Evolutionary conservation across 2,888 invertebrate genomes (phyloP).

Genomic region (Polyommatus icarus): DNA sequence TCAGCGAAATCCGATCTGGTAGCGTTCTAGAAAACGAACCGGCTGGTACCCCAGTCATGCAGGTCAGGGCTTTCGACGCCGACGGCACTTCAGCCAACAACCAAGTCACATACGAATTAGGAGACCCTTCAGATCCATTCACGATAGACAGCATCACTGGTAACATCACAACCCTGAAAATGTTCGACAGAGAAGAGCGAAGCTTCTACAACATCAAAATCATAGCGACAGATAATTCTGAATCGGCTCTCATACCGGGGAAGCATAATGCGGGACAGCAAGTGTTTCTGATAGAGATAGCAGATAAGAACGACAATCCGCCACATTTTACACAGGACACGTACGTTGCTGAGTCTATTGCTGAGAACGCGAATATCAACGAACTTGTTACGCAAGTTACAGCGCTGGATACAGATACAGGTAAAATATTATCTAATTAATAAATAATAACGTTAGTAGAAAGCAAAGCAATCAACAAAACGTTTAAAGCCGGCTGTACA

Average conservation of each 20-base stretch:
- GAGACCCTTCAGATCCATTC: conserved; percentile 86
- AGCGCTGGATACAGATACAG: conserved; percentile 93
- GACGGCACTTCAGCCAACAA: conserved; percentile 92
- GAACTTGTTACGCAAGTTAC: conserved; percentile 92
- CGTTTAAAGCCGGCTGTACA: no score
- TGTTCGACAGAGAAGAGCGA: conserved; percentile 92
- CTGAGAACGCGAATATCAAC: conserved; percentile 91
- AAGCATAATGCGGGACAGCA: conserved; percentile 89
- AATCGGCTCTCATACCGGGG: conserved; percentile 85
- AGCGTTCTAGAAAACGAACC: conserved; percentile 93
- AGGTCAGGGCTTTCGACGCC: conserved; percentile 91
- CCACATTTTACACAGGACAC: conserved; percentile 91
- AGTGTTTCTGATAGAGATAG: conserved; percentile 93
- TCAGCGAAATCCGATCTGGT: conserved; percentile 90
- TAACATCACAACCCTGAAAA: conserved; percentile 89
- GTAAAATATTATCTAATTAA: conserved; percentile 57
- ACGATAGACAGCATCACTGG: conserved; percentile 92
- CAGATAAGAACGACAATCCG: conserved; percentile 97
- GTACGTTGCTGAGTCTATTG: conserved; percentile 87
- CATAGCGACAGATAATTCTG: conserved; percentile 93
- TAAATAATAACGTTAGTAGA: no score
- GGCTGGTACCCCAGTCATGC: conserved; percentile 91
- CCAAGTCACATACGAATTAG: conserved; percentile 89
- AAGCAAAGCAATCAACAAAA: no score
- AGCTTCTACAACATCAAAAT: conserved; percentile 94